A percentile compares a stretch with the other conserved stretches of the same genome.
phyloP scores from a whole-genome alignment of 2,113 vertebrate genomes.

The Anarrhichthys ocellatus region DNA sequence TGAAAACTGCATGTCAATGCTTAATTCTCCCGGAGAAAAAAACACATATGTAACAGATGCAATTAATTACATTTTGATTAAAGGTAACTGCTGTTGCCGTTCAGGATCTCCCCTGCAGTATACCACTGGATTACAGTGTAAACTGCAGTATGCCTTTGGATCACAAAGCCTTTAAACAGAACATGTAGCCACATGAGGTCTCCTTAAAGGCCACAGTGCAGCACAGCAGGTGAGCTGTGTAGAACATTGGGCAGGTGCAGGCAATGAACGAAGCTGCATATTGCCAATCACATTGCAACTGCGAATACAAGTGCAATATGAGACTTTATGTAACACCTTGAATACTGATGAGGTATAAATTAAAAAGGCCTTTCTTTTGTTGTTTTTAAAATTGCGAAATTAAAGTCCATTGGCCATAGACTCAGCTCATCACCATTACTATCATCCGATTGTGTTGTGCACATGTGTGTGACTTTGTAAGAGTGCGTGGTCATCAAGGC shows the following conservation, averaged over 20 bases:
- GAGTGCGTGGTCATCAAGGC: slow-evolving; percentile 43
- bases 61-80: slow-evolving; percentile 36
- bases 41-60: slow-evolving; percentile 5
- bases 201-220: slow-evolving; percentile 41
- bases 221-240: slow-evolving; percentile 35
- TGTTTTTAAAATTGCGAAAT: not conserved
- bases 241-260: slow-evolving; percentile 7
- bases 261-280: slow-evolving; percentile 5
- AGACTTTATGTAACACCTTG: not conserved
- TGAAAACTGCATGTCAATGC: not conserved
- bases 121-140: slow-evolving; percentile 15
- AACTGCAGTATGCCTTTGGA: slow-evolving; percentile 16
- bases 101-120: slow-evolving; percentile 21
- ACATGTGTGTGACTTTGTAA: slow-evolving; percentile 20
- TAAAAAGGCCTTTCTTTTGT: not conserved
- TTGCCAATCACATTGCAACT: slow-evolving; percentile 9
- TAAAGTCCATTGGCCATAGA: not conserved
- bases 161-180: slow-evolving; percentile 45
- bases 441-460: not conserved
- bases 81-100: slow-evolving; percentile 6
- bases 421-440: slow-evolving; percentile 2
- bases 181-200: slow-evolving; percentile 39
- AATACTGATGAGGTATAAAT: not conserved
- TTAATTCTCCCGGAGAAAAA: not conserved
- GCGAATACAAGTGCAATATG: not conserved